Evolutionary conservation across 1,140 invertebrate species (phyloP), one percentile per base, ranked within the genome.

Genomic region (Triops cancriformis): DNA sequence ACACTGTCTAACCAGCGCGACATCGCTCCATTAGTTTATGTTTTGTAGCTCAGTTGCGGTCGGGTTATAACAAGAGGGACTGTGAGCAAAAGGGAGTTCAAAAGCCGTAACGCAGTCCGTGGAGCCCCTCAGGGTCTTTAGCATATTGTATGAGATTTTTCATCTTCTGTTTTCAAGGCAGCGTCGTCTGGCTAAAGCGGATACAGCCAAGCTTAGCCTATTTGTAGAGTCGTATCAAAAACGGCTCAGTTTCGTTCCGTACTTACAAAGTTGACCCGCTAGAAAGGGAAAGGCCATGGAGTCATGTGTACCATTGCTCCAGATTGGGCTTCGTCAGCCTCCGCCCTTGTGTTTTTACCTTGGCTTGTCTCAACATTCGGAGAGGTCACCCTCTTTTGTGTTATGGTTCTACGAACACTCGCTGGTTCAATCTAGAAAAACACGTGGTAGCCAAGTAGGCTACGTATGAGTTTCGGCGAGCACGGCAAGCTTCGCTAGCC

Each of bases 341-440:
- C 51, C 51, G 51, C 51, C 51, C 51, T 64, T 64, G 51, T 64
- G 51, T 64, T 64, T 37, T 64, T 64, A 64, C 51, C 51, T 64
- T 64, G 51, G 51, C n/a, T 64, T 14, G n/a, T n/a, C 51, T 64
- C 31, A 37, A 37, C 31, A 6, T 18, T 64, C 18, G 51, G 51
- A 64, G 51, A 64, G 51, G 51, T 64, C 51, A 64, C 18, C 51
- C 18, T 23, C 23, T 64, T n/a, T n/a, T 18, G 51, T 64, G 51
- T 64, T 64, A 64, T 64, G 51, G 51, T 23, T 23, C 14, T 23
- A 37, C 51, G 23, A 23, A 64, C 14, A 23, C 51, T 18, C 51
- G 51, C 51, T 64, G 51, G 51, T 23, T 64, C 51, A 23, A 64
- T 64, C 51, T 64, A 64, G 51, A 64, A 64, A 64, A 14, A 64